Conservation (phyloP, 2,113 vertebrate species). For the Triplophysa rosa region DNA sequence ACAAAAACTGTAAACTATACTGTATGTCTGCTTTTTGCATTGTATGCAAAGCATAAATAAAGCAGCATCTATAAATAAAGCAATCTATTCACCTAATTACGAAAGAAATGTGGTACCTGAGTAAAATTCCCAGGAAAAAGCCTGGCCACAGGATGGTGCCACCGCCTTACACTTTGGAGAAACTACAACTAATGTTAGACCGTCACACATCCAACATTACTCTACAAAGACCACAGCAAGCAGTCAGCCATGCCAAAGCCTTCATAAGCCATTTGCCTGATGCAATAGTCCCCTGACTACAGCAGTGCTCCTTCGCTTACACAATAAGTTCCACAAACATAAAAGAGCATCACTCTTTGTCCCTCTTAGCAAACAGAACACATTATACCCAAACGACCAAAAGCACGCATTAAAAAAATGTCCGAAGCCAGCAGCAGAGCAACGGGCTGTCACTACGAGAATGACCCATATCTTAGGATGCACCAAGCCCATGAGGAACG, state of each 20-base stretch:
- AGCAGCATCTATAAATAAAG: background rate
- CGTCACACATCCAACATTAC: constrained; percentile 54
- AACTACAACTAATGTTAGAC: constrained; percentile 77
- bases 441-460: background rate
- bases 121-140: constrained; percentile 79
- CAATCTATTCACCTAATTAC: constrained; percentile 6
- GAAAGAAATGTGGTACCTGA: constrained; percentile 71
- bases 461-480: constrained; percentile 11
- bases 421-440: constrained; percentile 19
- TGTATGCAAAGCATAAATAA: background rate
- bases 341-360: background rate
- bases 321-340: constrained; percentile 13
- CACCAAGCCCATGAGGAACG: background rate
- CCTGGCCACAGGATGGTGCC: constrained; percentile 74
- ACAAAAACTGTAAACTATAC: background rate
- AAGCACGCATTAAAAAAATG: constrained; percentile 22
- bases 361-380: constrained; percentile 3
- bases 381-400: constrained; percentile 1
- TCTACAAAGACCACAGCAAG: constrained; percentile 45
- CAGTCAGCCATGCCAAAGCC: constrained; percentile 60
- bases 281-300: constrained; percentile 10
- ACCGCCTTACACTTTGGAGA: constrained; percentile 74
- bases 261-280: background rate
- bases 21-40: constrained; percentile 9
- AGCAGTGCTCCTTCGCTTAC: constrained; percentile 12